Evolutionary conservation across 1,140 invertebrate genomes (phyloP).

Genomic region (Rhopalosiphum maidis): DNA sequence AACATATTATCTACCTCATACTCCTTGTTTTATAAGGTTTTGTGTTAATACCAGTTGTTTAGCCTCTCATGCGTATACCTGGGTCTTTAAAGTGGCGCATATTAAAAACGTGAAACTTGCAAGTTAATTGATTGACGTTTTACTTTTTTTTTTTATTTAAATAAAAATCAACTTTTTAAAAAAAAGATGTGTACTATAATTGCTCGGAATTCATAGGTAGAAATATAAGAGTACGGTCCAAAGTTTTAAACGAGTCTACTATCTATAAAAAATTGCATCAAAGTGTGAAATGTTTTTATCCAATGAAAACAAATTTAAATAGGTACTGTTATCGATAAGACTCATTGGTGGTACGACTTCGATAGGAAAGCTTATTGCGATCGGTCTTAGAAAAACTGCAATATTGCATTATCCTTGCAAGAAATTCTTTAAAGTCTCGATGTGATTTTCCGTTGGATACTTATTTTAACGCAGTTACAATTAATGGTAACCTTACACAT

Average conservation of each 20-base stretch:
- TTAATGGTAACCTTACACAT: not conserved
- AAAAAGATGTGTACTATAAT: not conserved
- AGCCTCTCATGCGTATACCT: not conserved
- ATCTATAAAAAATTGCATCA: not conserved
- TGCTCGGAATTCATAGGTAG: not conserved
- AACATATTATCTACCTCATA: not conserved
- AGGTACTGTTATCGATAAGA: not conserved
- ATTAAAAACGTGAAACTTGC: not conserved
- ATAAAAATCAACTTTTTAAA: accelerated
- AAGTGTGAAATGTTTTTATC: not conserved
- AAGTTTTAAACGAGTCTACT: not conserved
- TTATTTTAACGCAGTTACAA: not conserved
- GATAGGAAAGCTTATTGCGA: not conserved
- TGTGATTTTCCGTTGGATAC: not conserved
- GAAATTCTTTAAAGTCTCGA: not conserved
- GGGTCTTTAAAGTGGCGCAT: not conserved
- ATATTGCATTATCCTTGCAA: not conserved
- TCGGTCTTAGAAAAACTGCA: not conserved
- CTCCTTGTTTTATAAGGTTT: not conserved
- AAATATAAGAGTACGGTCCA: not conserved
- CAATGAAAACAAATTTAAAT: not conserved
- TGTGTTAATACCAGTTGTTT: not conserved
- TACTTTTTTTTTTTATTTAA: not conserved
- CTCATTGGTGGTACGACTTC: not conserved
- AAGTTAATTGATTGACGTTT: not conserved